A percentile compares a stretch with the other conserved stretches of the same genome.
These are phyloP conservation scores for Brevipalpus yothersi DNA, from an alignment of 1,140 invertebrate genomes.

Conservation along the genomic window DNA sequence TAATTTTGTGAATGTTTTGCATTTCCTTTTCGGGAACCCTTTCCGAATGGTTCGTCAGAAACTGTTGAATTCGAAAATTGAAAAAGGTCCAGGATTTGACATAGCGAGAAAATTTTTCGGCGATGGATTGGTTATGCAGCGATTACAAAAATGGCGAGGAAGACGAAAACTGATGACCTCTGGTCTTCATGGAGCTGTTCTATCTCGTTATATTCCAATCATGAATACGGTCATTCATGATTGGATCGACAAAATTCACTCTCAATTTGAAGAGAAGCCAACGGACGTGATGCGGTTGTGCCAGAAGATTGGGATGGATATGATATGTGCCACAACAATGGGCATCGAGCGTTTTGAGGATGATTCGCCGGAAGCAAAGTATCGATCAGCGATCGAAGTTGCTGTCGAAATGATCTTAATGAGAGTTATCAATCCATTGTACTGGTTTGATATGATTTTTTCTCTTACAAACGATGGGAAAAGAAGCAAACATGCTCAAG, in stretches of 20 bases:
- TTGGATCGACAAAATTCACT: neutral
- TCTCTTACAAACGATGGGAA: neutral
- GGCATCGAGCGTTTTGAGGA: neutral
- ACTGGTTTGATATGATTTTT: neutral
- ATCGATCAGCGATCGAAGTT: neutral
- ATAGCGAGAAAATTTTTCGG: neutral
- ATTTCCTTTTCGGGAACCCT: neutral
- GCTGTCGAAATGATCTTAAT: neutral
- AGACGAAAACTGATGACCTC: neutral
- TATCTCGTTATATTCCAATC: neutral
- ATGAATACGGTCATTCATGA: neutral
- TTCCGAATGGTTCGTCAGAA: neutral
- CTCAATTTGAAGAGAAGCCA: neutral
- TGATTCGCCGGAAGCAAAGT: neutral
- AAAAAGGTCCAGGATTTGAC: neutral
- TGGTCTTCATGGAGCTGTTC: neutral
- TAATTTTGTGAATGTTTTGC: neutral
- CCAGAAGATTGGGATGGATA: neutral
- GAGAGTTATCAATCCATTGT: neutral
- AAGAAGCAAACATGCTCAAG: neutral
- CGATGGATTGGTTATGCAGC: neutral
- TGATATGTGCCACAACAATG: neutral
- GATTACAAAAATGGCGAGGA: neutral
- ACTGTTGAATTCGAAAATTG: neutral
- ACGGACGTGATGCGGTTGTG: neutral